Base-by-base conservation (phyloP, 1,140 invertebrate species). In the Pachypsylla venusta region DNA sequence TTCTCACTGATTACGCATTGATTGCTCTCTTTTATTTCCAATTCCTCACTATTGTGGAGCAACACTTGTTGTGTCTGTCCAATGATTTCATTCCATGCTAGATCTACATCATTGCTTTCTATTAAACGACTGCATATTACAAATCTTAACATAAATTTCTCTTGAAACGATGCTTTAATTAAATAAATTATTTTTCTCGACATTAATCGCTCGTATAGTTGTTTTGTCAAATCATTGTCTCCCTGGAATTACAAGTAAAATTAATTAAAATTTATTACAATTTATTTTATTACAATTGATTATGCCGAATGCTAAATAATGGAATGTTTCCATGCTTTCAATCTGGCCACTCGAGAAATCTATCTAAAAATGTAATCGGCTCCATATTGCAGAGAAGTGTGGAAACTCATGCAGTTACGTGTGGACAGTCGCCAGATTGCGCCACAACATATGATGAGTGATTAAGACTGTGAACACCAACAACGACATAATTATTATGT, bases 121-220 rank as follows among this genome's bases (percentile, higher is more conserved):
- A 83, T 82, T 20, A 80, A 70, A 56, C 82, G 75, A 35, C 84
- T 87, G 69, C 89, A 92, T 0, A 98, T 72, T 0, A 82, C 85
- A 66, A 95, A 90, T 57, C 94, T 76, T 7, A 95, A 79, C 14
- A 94, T 80, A 61, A 83, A 82, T 64, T 77, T 78, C 4, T 76
- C 77, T 3, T 74, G 71, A 57, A 83, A 80, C 27, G 75, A 81
- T 0, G 85, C 86, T 1, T 88, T 82, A 0, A 93, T 82, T 65
- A 96, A 74, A 68, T 91, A 94, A 40, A 98, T 82, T 61, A 85
- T 79, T 64, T 85, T 85, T 58, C 84, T 80, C 13, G 80, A 76
- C 63, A 83, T 89, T 27, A 98, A 73, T 60, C 77, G 77, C 55
- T 86, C 81, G 19, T 91, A 70, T 2, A 98, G 72, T 60, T 78